phyloP scores from a whole-genome alignment of 2,113 vertebrate genomes.

The Tachysurus fulvidraco region DNA sequence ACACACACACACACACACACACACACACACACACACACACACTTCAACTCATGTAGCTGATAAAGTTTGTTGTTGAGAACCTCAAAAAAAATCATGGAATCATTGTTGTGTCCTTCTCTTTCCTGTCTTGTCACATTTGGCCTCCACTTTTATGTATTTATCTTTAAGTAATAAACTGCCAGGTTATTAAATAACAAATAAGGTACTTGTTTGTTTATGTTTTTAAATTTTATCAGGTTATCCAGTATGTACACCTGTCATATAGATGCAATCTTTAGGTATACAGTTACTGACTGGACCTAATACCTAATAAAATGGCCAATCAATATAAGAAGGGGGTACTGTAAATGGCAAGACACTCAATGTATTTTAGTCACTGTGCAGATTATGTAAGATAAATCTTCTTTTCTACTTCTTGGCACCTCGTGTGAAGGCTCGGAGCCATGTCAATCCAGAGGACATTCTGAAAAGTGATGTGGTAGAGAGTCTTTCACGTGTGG shows the following conservation, averaged over 20 bases:
- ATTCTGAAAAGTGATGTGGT: constrained; percentile 82
- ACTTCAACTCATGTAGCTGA: not conserved
- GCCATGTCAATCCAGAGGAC: constrained; percentile 82
- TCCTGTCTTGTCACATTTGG: not conserved
- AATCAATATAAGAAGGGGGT: not conserved
- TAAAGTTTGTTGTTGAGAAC: not conserved
- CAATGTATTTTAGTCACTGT: not conserved
- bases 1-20: too few species aligned
- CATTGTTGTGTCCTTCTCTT: not conserved
- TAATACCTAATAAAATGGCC: too few species aligned
- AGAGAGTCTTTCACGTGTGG: constrained; percentile 81
- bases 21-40: not conserved
- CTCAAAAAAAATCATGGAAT: not conserved
- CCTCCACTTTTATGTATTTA: not conserved
- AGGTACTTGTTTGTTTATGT: not conserved
- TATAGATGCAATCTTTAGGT: not conserved
- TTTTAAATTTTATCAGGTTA: not conserved
- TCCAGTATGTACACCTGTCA: not conserved
- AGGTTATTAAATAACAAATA: not conserved
- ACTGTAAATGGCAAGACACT: not conserved
- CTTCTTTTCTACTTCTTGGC: not conserved
- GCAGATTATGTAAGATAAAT: too few species aligned
- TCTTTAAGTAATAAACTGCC: not conserved
- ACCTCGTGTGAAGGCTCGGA: constrained; percentile 69
- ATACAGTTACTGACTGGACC: not conserved